Evolutionary conservation across 2,888 invertebrate genomes (phyloP).

Genomic region (Melolontha melolontha): DNA sequence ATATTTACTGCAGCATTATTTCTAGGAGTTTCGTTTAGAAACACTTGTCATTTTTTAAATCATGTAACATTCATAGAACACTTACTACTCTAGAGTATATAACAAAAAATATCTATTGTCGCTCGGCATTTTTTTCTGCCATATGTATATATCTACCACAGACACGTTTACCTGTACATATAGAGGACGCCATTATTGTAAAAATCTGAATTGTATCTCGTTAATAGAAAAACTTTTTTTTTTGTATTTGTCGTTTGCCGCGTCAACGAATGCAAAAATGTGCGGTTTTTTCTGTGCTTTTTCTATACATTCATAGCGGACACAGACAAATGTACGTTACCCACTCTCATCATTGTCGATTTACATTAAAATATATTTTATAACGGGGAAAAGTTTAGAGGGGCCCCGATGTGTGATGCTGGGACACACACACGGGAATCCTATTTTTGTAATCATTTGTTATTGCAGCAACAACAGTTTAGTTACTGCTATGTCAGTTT

Average conservation of each 20-base stretch:
- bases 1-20: too few relatives aligned
- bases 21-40: too few relatives aligned
- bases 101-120: too few relatives aligned
- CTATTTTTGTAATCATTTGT: neutral
- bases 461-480: neutral
- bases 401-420: neutral
- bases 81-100: too few relatives aligned
- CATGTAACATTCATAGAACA: too few relatives aligned
- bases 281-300: neutral
- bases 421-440: too few relatives aligned
- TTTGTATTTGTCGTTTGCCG: slow-evolving; percentile 24
- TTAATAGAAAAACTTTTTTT: slow-evolving; percentile 40
- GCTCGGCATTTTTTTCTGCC: too few relatives aligned
- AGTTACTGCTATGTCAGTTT: too few relatives aligned
- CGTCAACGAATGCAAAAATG: slow-evolving; percentile 3
- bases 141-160: too few relatives aligned
- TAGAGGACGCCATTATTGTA: slow-evolving; percentile 39
- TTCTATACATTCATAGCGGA: too few relatives aligned
- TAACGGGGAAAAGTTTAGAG: neutral
- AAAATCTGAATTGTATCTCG: slow-evolving; percentile 40
- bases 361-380: slow-evolving; percentile 28
- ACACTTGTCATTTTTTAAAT: too few relatives aligned
- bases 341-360: slow-evolving; percentile 21
- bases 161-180: slow-evolving; percentile 9
- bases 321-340: neutral